These are phyloP conservation scores for Spizaetus ornatus DNA, from an alignment of 2,113 vertebrate species.

Conservation along the genomic window DNA sequence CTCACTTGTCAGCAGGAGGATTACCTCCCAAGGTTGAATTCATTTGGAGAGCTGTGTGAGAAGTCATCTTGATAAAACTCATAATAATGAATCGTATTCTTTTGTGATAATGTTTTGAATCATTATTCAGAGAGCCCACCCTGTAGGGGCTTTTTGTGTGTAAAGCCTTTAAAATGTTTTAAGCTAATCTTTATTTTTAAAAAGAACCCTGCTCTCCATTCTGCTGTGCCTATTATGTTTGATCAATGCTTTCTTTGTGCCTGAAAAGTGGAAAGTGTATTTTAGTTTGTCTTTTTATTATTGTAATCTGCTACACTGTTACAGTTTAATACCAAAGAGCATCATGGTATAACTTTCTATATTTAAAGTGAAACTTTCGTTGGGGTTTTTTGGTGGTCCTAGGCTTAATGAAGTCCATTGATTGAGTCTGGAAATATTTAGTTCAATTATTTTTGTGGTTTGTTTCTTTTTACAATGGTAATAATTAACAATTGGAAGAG, in stretches of 20 bases:
- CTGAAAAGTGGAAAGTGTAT: constrained; percentile 1
- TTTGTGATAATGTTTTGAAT: constrained; percentile 33
- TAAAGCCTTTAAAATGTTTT: constrained; percentile 52
- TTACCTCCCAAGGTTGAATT: constrained; percentile 24
- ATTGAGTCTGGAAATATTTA: not conserved
- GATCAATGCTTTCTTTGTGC: constrained; percentile 40
- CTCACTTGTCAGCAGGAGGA: not conserved
- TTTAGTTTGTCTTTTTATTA: constrained; percentile 57
- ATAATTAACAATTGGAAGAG: not conserved
- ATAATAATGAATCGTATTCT: constrained; percentile 28
- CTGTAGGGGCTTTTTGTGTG: not conserved
- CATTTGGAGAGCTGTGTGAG: not conserved
- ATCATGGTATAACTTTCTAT: not conserved
- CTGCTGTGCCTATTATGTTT: constrained; percentile 19
- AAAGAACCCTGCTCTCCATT: not conserved
- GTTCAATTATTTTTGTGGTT: not conserved
- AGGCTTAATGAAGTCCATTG: not conserved
- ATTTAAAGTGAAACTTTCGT: not conserved
- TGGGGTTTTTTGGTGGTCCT: not conserved
- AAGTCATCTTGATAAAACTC: constrained; percentile 38
- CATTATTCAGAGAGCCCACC: not conserved
- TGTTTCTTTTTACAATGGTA: not conserved
- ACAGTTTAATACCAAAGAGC: constrained; percentile 19
- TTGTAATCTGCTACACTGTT: constrained; percentile 21
- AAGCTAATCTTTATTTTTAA: constrained; percentile 41